Evolutionary conservation across 2,888 invertebrate genomes (phyloP), one percentile per base, ranked within the genome.

Genomic region (Saturnia japonica): DNA sequence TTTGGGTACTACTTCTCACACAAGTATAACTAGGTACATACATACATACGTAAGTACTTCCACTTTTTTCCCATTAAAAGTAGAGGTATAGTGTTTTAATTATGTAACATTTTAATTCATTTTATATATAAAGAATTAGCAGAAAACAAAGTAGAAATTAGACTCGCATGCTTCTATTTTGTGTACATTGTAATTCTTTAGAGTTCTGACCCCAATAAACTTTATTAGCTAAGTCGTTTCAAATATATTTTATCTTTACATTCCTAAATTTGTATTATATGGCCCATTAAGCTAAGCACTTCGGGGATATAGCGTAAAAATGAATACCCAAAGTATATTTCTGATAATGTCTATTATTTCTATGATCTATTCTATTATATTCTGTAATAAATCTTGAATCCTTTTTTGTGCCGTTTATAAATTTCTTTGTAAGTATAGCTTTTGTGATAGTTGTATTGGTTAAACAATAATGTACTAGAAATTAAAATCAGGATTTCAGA

Each of bases 171-270:
- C 22, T 22, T 19, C 57, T 28, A 9, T 22, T 54, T 22, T 60
- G 8, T 25, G 25, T 60, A 60, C 14, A 28, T 14, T 25, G 57
- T 60, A 28, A 60, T 4, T 28, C 57, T 60, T 28, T 28, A 25
- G 28, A 60, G 14, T 28, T 60, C 57, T 25, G 57, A 60, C 57
- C 16, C 12, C 57, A 60, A 60, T 60, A 60, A 60, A 60, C 57
- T 54, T 54, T 54, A 54, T 54, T 60, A 12, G 28, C 28, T 60
- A 12, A 60, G 57, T 60, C 57, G 25, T 28, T 60, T 12, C 57
- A 12, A 28, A 28, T 60, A 60, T 16, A 57, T 57, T 57, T 57
- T 57, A 25, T 28, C 6, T 60, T 25, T 60, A 6, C 28, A 28
- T 14, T 60, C 25, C 28, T 25, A 60, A 60, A 28, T 60, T 60